Base-by-base conservation (phyloP, 1,140 invertebrate species). In the Drosophila paulistorum region DNA sequence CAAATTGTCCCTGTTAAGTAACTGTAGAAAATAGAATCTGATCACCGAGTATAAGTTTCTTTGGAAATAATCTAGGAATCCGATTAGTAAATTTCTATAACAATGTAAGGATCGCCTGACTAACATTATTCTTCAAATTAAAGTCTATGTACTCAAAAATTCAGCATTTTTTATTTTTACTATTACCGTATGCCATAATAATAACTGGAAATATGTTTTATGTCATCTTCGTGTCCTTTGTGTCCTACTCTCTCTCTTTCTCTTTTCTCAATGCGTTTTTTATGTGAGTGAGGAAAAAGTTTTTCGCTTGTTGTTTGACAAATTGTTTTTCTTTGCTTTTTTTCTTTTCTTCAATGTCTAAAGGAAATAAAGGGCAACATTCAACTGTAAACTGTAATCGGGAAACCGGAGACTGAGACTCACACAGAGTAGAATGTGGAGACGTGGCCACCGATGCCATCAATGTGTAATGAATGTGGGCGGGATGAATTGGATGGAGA, bases 291-390 rank as follows among this genome's bases (percentile, higher is more conserved):
- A 68, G 69, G 41, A 39, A 39, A 69, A 87, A 87, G 67, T 86
- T 80, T 71, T 69, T 69, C 67, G 59, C 73, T 71, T 79, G 59
- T 77, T 82, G 57, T 75, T 48, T 87, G 73, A 89, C 76, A 86
- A 86, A 86, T 87, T 87, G 76, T 83, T 74, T 86, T 79, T 51
- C 45, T 51, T 51, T 23, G 17, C 37, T 67, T 20, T 48, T 17
- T 30, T 17, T 48, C 0, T 48, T 48, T 48, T 48, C 45, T 51
- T 23, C 66, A 66, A 55, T 2, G 51, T 51, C 60, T 45, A 20
- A 66, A 66, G 26, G 61, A 71, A 85, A 71, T 73, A 81, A 71
- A 71, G 68, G 66, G 60, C 62, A 72, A 68, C 45, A 65, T 55
- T 51, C 39, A 60, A 71, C 57, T 66, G 58, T 45, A 62, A 55